Evolutionary conservation across 2,888 invertebrate species (phyloP).

Genomic region (Callinectes sapidus): DNA sequence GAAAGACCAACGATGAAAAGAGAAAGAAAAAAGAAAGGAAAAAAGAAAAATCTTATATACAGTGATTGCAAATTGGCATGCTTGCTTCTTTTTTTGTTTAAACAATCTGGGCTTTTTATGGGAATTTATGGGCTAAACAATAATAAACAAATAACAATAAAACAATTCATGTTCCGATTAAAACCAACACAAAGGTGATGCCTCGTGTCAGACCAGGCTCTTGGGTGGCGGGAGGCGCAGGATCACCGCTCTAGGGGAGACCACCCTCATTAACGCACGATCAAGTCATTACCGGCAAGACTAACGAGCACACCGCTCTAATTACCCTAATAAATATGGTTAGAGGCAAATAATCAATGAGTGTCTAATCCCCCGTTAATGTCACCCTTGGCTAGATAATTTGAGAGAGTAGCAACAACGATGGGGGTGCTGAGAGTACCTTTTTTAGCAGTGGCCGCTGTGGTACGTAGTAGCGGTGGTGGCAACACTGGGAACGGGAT

Average conservation of each 20-base stretch:
- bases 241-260: background rate
- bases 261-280: conserved; percentile 41
- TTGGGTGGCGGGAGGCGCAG: background rate
- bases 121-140: too few species aligned
- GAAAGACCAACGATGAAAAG: background rate
- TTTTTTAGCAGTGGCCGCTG: background rate
- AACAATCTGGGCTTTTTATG: too few species aligned
- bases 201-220: background rate
- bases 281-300: conserved; percentile 43
- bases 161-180: background rate
- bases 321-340: conserved; percentile 46
- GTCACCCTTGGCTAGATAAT: conserved; percentile 14
- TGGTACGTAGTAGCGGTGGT: background rate
- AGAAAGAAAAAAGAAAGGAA: background rate
- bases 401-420: background rate
- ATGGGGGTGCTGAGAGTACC: background rate
- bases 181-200: background rate
- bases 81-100: too few species aligned
- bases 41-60: background rate
- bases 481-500: background rate
- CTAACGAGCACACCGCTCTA: conserved; percentile 51
- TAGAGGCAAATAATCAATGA: conserved; percentile 47
- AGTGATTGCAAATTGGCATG: background rate
- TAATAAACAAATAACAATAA: too few species aligned
- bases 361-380: conserved; percentile 45